Conservation (phyloP, 2,888 invertebrate species). For the Mystacides longicornis region DNA sequence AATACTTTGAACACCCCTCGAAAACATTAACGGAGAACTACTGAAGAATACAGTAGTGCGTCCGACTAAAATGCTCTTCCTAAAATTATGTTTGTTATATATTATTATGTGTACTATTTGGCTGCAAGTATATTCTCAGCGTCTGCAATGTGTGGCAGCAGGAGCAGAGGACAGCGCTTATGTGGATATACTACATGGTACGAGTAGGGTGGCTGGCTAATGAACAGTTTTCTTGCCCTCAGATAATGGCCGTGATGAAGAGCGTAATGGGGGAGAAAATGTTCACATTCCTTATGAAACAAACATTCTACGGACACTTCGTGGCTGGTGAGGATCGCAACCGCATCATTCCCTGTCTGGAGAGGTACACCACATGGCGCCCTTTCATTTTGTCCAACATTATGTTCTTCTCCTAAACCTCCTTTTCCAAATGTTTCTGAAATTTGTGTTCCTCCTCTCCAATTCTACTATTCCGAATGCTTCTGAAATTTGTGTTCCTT, state of each 20-base stretch:
- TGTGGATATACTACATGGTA: too few species aligned
- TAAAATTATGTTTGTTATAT: too few species aligned
- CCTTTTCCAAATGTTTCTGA: neutral
- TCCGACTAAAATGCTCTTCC: too few species aligned
- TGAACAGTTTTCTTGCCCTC: conserved; percentile 34
- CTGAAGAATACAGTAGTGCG: too few species aligned
- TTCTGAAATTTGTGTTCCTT: neutral
- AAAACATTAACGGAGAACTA: too few species aligned
- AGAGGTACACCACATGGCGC: conserved; percentile 46
- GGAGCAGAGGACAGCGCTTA: too few species aligned
- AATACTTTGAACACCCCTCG: too few species aligned
- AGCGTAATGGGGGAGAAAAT: conserved; percentile 71
- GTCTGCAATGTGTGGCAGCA: too few species aligned
- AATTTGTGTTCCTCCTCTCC: neutral
- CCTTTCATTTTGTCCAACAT: neutral
- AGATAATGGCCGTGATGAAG: conserved; percentile 79
- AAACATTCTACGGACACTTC: conserved; percentile 98
- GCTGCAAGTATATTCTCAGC: too few species aligned
- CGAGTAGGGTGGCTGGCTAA: too few species aligned
- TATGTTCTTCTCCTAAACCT: neutral
- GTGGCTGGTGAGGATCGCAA: conserved; percentile 94
- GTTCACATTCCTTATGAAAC: conserved; percentile 81
- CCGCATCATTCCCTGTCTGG: conserved; percentile 77
- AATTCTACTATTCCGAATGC: neutral
- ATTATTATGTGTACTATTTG: too few species aligned